Conservation (phyloP, 2,888 invertebrate genomes). For the Proisotoma minuta region DNA sequence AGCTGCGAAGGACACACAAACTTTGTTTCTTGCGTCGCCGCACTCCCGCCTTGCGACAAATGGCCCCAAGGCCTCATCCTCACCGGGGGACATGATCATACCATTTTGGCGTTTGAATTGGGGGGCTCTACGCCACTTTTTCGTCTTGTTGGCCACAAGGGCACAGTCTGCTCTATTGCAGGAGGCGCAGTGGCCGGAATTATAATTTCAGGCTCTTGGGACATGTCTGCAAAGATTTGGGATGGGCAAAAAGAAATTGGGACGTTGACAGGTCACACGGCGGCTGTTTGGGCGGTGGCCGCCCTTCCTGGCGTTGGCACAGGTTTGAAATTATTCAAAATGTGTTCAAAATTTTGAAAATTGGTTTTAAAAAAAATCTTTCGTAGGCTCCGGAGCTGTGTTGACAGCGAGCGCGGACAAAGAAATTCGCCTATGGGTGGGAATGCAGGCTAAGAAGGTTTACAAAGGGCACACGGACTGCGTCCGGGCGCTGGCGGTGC, state of each 20-base stretch:
- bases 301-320: slow-evolving; percentile 49
- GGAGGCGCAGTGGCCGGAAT: slow-evolving; percentile 57
- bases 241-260: slow-evolving; percentile 56
- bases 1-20: slow-evolving; percentile 75
- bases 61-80: slow-evolving; percentile 74
- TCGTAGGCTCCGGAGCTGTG: no score
- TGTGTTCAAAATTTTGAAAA: no score
- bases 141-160: slow-evolving; percentile 71
- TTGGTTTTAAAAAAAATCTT: neutral
- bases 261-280: slow-evolving; percentile 63
- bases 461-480: slow-evolving; percentile 82
- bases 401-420: slow-evolving; percentile 92
- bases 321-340: slow-evolving; percentile 33
- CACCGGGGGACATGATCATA: slow-evolving; percentile 84
- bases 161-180: slow-evolving; percentile 58
- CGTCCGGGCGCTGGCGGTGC: slow-evolving; percentile 71
- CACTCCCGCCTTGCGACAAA: slow-evolving; percentile 64
- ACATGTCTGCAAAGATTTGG: slow-evolving; percentile 83
- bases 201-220: slow-evolving; percentile 91
- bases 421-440: slow-evolving; percentile 76
- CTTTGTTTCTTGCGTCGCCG: slow-evolving; percentile 77
- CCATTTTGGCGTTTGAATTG: slow-evolving; percentile 71
- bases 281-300: slow-evolving; percentile 70
- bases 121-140: slow-evolving; percentile 65
- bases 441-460: slow-evolving; percentile 59